Evolutionary conservation across 53 echinoderm and acorn worm genomes (phyloP).

Genomic region (Mesocentrotus franciscanus): DNA sequence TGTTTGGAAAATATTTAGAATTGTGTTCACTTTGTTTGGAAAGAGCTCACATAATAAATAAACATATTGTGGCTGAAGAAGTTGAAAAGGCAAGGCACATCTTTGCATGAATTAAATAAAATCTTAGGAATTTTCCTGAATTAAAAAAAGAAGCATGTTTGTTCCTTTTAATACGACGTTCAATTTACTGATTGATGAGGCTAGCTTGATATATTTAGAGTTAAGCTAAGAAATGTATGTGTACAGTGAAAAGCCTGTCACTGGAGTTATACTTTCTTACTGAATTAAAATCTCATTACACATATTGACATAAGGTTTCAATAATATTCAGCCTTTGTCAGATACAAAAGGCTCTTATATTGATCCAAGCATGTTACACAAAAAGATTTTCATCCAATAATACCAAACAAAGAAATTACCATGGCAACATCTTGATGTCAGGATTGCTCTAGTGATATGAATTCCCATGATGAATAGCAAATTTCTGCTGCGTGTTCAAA

Average conservation of each 20-base stretch:
- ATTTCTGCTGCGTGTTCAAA: neutral
- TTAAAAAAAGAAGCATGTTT: too few species aligned
- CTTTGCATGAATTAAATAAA: neutral
- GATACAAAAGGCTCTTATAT: neutral
- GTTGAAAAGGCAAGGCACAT: neutral
- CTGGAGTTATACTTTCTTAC: neutral
- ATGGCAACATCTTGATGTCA: slow-evolving; percentile 40
- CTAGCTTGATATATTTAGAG: too few species aligned
- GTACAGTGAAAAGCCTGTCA: neutral
- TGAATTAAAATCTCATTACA: neutral
- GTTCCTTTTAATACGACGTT: neutral
- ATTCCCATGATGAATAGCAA: slow-evolving; percentile 2
- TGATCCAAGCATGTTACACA: neutral
- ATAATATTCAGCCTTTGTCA: neutral
- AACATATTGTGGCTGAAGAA: neutral
- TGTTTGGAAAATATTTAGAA: too few species aligned
- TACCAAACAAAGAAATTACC: slow-evolving; percentile 11
- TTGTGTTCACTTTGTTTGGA: too few species aligned
- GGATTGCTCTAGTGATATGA: neutral
- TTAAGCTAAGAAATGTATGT: neutral
- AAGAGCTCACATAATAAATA: neutral
- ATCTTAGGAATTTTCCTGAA: too few species aligned
- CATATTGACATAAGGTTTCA: neutral
- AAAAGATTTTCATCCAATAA: neutral
- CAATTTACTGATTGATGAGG: too few species aligned